Conservation (phyloP, 2,113 vertebrate genomes). For the Ondatra zibethicus region DNA sequence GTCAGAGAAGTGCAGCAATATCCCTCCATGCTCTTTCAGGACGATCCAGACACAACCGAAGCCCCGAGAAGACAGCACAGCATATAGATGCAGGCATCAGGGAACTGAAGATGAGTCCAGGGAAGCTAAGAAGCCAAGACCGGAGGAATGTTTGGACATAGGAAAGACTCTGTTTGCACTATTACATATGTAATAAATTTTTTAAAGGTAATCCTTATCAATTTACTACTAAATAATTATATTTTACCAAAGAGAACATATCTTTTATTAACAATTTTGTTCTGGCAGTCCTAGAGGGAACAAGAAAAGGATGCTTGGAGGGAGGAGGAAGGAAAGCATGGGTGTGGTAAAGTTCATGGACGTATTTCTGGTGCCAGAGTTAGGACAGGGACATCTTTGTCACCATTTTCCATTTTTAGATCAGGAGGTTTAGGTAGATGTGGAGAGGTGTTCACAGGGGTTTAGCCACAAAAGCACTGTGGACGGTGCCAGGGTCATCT, state of each 20-base stretch:
- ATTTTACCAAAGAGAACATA: not conserved
- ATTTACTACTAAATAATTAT: not conserved
- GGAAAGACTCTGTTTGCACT: not conserved
- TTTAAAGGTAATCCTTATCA: conserved; percentile 45
- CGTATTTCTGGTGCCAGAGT: not conserved
- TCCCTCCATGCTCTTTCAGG: not conserved
- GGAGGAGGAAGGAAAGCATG: not conserved
- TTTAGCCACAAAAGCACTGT: not conserved
- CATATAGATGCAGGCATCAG: not conserved
- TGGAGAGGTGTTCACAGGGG: not conserved
- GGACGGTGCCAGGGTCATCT: not conserved
- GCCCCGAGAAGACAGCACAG: not conserved
- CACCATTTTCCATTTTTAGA: not conserved
- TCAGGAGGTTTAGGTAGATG: not conserved
- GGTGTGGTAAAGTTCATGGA: not conserved
- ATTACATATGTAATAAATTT: not conserved
- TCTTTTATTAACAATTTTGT: not conserved
- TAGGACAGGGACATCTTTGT: too few species aligned
- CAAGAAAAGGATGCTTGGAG: not conserved
- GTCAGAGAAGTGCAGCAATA: not conserved
- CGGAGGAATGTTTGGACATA: not conserved
- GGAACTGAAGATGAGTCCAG: not conserved
- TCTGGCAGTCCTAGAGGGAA: not conserved
- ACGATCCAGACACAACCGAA: not conserved
- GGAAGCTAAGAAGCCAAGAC: not conserved